These are phyloP conservation scores for Yponomeuta evonymella DNA, from an alignment of 2,888 invertebrate genomes.

Conservation along the genomic window DNA sequence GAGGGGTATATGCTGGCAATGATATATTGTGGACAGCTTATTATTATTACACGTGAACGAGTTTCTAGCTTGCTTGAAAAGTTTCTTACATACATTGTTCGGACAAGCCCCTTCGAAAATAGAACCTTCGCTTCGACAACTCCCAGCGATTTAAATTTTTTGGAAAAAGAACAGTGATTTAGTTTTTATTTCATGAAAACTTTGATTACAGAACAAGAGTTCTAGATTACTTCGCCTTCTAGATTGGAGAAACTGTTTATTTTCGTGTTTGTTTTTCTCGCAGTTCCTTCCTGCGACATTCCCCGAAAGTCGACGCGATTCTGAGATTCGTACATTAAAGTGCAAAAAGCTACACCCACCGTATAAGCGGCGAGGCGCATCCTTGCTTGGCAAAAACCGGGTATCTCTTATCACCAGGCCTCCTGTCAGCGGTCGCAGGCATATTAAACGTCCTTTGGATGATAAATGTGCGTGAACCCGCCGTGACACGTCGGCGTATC, in stretches of 20 bases:
- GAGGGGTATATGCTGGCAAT: background rate
- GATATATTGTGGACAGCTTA: slow-evolving; percentile 10
- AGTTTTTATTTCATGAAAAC: background rate
- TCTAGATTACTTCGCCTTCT: background rate
- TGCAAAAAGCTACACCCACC: slow-evolving; percentile 16
- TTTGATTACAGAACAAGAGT: background rate
- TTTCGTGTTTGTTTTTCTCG: background rate
- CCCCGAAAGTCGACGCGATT: background rate
- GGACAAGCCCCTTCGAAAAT: background rate
- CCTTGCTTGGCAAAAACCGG: slow-evolving; percentile 13
- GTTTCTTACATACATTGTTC: background rate
- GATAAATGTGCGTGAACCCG: slow-evolving; percentile 54
- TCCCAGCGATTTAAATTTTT: background rate
- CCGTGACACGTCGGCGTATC: slow-evolving; percentile 39
- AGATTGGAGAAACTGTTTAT: background rate
- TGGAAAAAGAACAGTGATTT: background rate
- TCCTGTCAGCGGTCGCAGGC: slow-evolving; percentile 59
- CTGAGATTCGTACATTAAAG: slow-evolving; percentile 2
- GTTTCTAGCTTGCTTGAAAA: background rate
- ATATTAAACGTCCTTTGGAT: slow-evolving; percentile 69
- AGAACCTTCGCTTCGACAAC: background rate
- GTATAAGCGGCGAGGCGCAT: slow-evolving; percentile 11
- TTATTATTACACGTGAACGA: slow-evolving; percentile 5
- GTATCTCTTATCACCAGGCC: slow-evolving; percentile 19
- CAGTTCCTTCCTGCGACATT: background rate